phyloP scores from a whole-genome alignment of 2,888 invertebrate genomes.

The Automeris io region DNA sequence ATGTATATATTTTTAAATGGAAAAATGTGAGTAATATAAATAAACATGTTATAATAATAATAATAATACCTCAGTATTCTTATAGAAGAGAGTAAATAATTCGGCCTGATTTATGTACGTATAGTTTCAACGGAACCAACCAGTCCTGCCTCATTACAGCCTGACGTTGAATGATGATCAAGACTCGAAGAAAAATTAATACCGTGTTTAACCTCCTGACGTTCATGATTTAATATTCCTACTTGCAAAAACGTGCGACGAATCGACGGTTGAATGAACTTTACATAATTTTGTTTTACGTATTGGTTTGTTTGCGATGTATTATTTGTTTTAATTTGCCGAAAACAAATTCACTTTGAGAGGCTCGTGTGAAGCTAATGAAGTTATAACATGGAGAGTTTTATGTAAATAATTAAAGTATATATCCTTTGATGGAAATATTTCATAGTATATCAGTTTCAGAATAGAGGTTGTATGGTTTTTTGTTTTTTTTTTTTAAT shows the following conservation, averaged over 20 bases:
- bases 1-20: no score
- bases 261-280: slow-evolving; percentile 16
- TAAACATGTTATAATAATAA: slow-evolving; percentile 30
- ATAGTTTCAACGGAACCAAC: slow-evolving; percentile 23
- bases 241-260: slow-evolving; percentile 39
- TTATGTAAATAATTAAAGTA: no score
- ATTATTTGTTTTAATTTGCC: not conserved
- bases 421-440: no score
- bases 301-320: not conserved
- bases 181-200: slow-evolving; percentile 52
- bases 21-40: no score
- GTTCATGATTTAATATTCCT: slow-evolving; percentile 55
- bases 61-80: slow-evolving; percentile 41
- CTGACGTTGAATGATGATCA: slow-evolving; percentile 67
- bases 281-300: not conserved
- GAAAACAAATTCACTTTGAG: not conserved
- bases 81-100: slow-evolving; percentile 57
- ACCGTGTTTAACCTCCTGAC: slow-evolving; percentile 49
- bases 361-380: no score
- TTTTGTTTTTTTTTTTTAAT: no score
- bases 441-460: no score
- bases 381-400: no score
- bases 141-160: slow-evolving; percentile 59
- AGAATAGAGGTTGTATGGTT: no score
- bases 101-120: slow-evolving; percentile 55